Percentiles rank a stretch among this genome's conserved stretches.
Evolutionary conservation across 1,140 invertebrate genomes (phyloP).

Genomic region (Caenorhabditis inopinata): DNA sequence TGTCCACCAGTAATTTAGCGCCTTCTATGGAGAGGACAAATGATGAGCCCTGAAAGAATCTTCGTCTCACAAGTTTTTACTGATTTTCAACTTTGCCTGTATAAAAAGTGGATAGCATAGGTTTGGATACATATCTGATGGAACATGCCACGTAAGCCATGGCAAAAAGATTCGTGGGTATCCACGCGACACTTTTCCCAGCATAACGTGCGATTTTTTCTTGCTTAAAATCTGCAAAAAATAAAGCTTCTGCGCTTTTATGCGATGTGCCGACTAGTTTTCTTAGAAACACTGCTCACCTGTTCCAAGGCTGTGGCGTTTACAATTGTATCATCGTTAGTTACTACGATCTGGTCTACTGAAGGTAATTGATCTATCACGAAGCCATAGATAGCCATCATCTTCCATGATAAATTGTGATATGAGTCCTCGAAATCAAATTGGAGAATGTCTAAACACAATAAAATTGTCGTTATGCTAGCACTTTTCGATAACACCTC

Average conservation of each 20-base stretch:
- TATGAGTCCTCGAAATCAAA: slow-evolving; percentile 65
- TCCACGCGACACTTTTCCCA: slow-evolving; percentile 64
- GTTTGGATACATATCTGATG: slow-evolving; percentile 56
- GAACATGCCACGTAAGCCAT: slow-evolving; percentile 66
- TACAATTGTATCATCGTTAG: slow-evolving; percentile 66
- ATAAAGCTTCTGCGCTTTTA: neutral
- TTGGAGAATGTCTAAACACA: slow-evolving; percentile 59
- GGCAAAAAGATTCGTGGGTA: slow-evolving; percentile 63
- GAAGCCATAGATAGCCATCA: slow-evolving; percentile 62
- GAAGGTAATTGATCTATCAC: slow-evolving; percentile 50
- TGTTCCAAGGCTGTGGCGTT: slow-evolving; percentile 61
- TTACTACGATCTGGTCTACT: slow-evolving; percentile 61
- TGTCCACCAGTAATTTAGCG: slow-evolving; percentile 49
- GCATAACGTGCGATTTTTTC: slow-evolving; percentile 47
- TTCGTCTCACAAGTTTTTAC: neutral
- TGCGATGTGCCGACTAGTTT: neutral
- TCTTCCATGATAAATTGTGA: slow-evolving; percentile 63
- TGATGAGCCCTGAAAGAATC: slow-evolving; percentile 57
- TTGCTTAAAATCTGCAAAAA: neutral
- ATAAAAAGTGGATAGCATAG: slow-evolving; percentile 64
- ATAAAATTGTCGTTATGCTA: neutral
- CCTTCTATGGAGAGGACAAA: slow-evolving; percentile 55
- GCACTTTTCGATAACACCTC: neutral
- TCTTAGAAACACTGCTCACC: slow-evolving; percentile 29
- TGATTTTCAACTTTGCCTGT: slow-evolving; percentile 50